Base-by-base conservation (phyloP, 2,888 invertebrate species). In the Podabrus alpinus region DNA sequence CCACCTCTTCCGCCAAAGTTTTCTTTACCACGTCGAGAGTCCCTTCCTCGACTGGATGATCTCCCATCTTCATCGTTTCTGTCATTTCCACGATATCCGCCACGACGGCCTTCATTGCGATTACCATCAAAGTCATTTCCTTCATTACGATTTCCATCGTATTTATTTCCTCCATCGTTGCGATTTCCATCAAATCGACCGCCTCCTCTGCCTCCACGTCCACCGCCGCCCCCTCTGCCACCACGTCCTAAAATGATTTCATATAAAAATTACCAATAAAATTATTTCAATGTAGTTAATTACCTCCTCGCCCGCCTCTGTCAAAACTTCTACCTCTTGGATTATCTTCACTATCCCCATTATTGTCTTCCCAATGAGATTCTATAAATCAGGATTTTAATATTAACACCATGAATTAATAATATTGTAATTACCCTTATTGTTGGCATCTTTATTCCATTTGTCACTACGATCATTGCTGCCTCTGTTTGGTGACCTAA, bases 171-270 rank as follows among this genome's bases (percentile, higher is more conserved):
- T n/a, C 78, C 79, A 19, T 72, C 70, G 16, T 73, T 76, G 1
- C 71, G 59, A 9, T 71, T 75, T n/a, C 75, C 75, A 5, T 70
- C 72, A 21, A 74, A n/a, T 19, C 62, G 71, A 17, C 75, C 74
- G 11, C 80, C 74, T 64, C 80, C 74, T 64, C 78, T 77, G 15
- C 80, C 73, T 24, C 80, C 74, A 3, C 29, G n/a, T 71, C 78
- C 80, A 74, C 79, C 75, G 15, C 80, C 75, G 13, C 80, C 72
- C 10, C 80, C 64, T 13, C 64, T 70, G 16, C 78, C 71, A 17
- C 73, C 71, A 21, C 21, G 45, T 2, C 45, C 45, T 45, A n/a
- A 45, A 45, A 45, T n/a, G 1, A n/a, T 59, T 59, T 66, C 10
- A 25, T 11, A 45, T 59, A 64, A 45, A 61, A 72, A 60, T 67